Conservation (phyloP, 2,888 invertebrate species). For the Leptogaster cylindrica region DNA sequence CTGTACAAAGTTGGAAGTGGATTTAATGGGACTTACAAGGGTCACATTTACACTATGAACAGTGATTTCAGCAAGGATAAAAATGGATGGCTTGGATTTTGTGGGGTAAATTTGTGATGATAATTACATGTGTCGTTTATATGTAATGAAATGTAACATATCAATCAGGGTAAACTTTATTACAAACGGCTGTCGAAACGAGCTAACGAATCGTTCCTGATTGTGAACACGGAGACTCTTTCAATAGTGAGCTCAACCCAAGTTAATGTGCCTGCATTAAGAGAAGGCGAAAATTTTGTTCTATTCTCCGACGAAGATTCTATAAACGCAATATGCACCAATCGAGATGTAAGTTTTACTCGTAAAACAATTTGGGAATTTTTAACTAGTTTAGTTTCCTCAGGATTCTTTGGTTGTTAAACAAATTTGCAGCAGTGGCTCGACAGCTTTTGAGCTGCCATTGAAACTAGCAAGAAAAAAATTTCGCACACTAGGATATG, state of each 20-base stretch:
- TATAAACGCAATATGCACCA: conserved; percentile 78
- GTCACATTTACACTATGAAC: conserved; percentile 86
- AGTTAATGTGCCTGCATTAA: conserved; percentile 56
- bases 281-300: conserved; percentile 59
- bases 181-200: conserved; percentile 70
- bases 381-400: not conserved
- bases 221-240: conserved; percentile 63
- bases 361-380: not conserved
- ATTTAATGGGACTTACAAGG: conserved; percentile 89
- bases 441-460: conserved; percentile 67
- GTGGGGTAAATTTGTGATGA: conserved; percentile 68
- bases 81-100: conserved; percentile 84
- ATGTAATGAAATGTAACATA: not conserved
- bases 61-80: conserved; percentile 82
- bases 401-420: conserved; percentile 83
- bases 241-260: conserved; percentile 62
- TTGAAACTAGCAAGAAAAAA: conserved; percentile 80
- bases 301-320: conserved; percentile 80
- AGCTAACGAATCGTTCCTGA: conserved; percentile 61
- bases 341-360: conserved; percentile 72
- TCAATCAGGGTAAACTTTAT: conserved; percentile 77
- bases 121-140: not conserved
- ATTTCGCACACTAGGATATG: conserved; percentile 76
- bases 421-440: conserved; percentile 66
- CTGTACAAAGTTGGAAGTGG: conserved; percentile 95